Evolutionary conservation across 2,113 vertebrate species (phyloP), one percentile per base, ranked within the genome.

Genomic region (Blennius ocellaris): DNA sequence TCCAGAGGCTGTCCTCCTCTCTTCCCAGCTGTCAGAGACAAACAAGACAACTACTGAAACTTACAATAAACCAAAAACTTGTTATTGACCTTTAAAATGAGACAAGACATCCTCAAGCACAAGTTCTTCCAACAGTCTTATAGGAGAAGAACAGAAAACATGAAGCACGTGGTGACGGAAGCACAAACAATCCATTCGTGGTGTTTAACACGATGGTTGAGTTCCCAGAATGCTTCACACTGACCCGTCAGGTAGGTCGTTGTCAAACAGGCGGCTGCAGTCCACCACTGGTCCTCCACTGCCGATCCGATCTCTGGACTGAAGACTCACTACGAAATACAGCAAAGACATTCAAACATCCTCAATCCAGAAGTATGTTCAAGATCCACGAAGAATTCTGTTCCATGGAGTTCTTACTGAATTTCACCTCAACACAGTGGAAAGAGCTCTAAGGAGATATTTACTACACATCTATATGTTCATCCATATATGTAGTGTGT

Each of bases 221-320:
- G 2, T 4, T 30, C 4, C 21, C 21, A 30, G 21, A 30, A 30
- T 30, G 4, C 4, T 30, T 30, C 21, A 30, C 81, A 94, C 96
- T 96, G 88, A 98, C 97, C 97, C 97, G 30, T 98, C 97, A 6
- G 97, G 97, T 69, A 98, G 93, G 81, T 98, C 97, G 55, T 98
- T 98, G 84, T 98, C 96, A 69, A 98, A 98, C 47, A 98, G 92
- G 17, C 97, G 96, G 86, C 96, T 97, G 93, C 97, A 98, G 73
- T 98, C 97, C 73, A 98, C 96, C 68, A 97, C 97, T 56, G 97
- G 96, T 52, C 97, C 97, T 88, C 96, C 97, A 36, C 94, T 95
- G 76, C 97, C 97, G 76, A 98, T 98, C 44, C 97, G 95, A 89
- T 98, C 97, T 89, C 97, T 94, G 80, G 97, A 98, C 87, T 98